Evolutionary conservation across 2,888 invertebrate species (phyloP), one percentile per base, ranked within the genome.

Genomic region (Drosophila anomalata): DNA sequence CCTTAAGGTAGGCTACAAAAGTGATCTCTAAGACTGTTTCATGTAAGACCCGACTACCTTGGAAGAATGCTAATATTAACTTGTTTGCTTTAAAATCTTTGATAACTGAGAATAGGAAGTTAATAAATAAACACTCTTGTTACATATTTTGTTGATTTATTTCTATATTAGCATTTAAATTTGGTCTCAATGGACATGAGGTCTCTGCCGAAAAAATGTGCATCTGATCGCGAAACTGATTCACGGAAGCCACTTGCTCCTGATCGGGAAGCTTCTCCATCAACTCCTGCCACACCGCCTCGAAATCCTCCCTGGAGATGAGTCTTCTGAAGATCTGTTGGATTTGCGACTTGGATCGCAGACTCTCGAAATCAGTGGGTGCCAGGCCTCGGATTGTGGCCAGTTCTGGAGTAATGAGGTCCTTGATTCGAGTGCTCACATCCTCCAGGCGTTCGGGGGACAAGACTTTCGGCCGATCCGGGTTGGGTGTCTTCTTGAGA

Each of bases 381-480:
- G 59, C 59, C 9, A 90, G 62, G 4, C 89, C 90, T 39, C 74
- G 78, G 1, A 77, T 48, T 11, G 66, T 42, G 0, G 79, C 66
- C 36, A 86, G 72, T 14, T 81, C 76, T 0, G 91, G 91, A 0
- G 78, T 52, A 2, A 90, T 54, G 0, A 90, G 70, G 48, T 89
- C 83, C 60, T 77, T 89, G 0, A 76, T 79, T 2, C 68, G 70
- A 0, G 77, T 82, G 2, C 65, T 72, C 9, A 77, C 73, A 3
- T 76, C 58, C 3, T 63, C 76, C 3, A 22, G 2, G 11, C 53
- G 9, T 1, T 11, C n/a, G 42, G 42, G 9, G 1, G 11, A 8
- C 17, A 11, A 3, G 0, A 2, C 9, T 2, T 1, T 2, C 2
- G 36, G 17, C 3, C 36, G 14, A 3, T 36, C 66, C 26, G 68